Evolutionary conservation across 2,888 invertebrate species (phyloP).

Genomic region (Copidosoma aretas): DNA sequence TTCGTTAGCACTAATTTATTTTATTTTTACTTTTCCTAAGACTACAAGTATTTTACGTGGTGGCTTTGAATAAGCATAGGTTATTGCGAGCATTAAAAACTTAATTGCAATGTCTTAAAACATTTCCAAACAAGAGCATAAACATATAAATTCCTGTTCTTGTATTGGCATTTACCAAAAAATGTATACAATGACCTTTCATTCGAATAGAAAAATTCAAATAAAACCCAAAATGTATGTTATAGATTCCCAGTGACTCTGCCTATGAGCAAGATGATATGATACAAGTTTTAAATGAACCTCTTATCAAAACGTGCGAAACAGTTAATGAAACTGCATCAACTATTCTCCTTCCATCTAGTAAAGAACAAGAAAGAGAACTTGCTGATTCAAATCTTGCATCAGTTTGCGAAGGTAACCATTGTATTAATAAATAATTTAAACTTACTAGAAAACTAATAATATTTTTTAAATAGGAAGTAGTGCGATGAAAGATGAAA

Average conservation of each 20-base stretch:
- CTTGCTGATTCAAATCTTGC: conserved; percentile 52
- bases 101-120: no score
- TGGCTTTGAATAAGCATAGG: no score
- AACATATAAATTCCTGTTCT: no score
- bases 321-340: conserved; percentile 47
- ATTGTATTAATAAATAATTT: conserved; percentile 46
- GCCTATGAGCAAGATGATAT: conserved; percentile 55
- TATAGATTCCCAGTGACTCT: conserved; percentile 47
- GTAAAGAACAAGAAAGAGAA: conserved; percentile 52
- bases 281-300: conserved; percentile 48
- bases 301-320: conserved; percentile 43
- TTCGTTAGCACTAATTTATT: no score
- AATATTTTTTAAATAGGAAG: conserved; percentile 59
- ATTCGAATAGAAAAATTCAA: no score
- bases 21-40: no score
- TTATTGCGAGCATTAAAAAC: no score
- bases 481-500: conserved; percentile 72
- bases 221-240: no score
- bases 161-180: no score
- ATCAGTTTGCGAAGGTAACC: conserved; percentile 44
- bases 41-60: no score
- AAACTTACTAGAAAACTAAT: background rate
- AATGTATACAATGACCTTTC: no score
- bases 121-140: no score
- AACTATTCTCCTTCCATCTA: conserved; percentile 48